These are phyloP conservation scores for Bhutanitis thaidina DNA, from an alignment of 2,888 invertebrate species.

Conservation along the genomic window DNA sequence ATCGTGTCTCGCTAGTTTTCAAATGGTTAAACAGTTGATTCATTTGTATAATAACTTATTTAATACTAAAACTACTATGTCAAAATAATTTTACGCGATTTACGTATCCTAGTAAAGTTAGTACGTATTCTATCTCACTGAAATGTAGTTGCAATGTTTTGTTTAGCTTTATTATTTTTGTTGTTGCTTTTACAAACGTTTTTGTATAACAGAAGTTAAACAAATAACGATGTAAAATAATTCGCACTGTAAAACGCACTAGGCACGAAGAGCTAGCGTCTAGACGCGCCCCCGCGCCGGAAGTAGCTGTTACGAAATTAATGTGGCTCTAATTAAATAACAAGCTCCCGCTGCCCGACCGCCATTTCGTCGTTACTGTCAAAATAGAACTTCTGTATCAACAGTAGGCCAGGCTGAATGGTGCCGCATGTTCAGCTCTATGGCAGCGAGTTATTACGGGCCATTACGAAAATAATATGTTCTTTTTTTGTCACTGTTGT, in stretches of 20 bases:
- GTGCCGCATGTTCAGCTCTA: not conserved
- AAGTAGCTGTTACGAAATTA: slow-evolving; percentile 70
- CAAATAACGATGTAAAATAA: slow-evolving; percentile 3
- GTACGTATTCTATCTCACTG: too few relatives aligned
- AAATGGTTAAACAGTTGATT: too few relatives aligned
- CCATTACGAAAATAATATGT: too few relatives aligned
- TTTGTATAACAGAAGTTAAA: not conserved
- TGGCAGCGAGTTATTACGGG: not conserved
- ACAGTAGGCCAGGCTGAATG: slow-evolving; percentile 34
- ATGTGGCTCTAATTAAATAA: slow-evolving; percentile 72
- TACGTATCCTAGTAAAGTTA: too few relatives aligned
- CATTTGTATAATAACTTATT: too few relatives aligned
- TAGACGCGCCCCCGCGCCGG: slow-evolving; percentile 31
- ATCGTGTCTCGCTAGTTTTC: too few relatives aligned
- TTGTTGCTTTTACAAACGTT: too few relatives aligned
- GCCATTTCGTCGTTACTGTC: slow-evolving; percentile 51
- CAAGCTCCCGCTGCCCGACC: slow-evolving; percentile 56
- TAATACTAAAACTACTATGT: too few relatives aligned
- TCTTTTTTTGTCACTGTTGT: too few relatives aligned
- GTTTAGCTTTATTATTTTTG: too few relatives aligned
- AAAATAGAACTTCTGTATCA: slow-evolving; percentile 58
- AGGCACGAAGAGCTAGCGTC: slow-evolving; percentile 18
- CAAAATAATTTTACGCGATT: too few relatives aligned
- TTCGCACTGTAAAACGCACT: slow-evolving; percentile 3
- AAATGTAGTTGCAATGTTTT: too few relatives aligned